Conservation (phyloP, 37 sponge, comb jelly and placozoan genomes). For the Oopsacas minuta region DNA sequence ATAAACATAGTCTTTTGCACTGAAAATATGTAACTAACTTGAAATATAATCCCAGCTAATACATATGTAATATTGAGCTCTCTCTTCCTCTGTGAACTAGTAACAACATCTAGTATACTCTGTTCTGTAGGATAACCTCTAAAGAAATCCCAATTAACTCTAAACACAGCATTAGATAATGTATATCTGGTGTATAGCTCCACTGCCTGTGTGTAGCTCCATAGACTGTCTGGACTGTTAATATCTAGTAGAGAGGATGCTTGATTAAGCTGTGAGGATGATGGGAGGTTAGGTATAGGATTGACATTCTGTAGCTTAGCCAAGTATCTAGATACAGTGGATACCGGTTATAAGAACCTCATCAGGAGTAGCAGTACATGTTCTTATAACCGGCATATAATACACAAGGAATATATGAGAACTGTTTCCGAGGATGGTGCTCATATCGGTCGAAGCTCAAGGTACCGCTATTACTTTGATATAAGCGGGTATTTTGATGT, state of each 20-base stretch:
- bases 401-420: too few species aligned
- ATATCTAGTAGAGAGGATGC: neutral
- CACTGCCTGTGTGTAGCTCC: neutral
- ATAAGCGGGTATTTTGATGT: too few species aligned
- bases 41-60: neutral
- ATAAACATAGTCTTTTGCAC: too few species aligned
- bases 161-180: neutral
- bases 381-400: too few species aligned
- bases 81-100: neutral
- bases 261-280: neutral
- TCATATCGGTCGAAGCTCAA: too few species aligned
- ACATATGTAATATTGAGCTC: neutral
- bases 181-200: neutral
- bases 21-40: too few species aligned
- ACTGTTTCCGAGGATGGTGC: too few species aligned
- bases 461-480: too few species aligned
- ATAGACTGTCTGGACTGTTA: neutral
- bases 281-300: neutral
- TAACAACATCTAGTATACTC: neutral
- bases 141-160: neutral
- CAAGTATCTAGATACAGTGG: neutral
- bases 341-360: neutral
- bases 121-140: neutral
- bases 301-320: neutral
- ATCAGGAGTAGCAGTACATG: neutral